phyloP scores from a whole-genome alignment of 1,140 invertebrate genomes.

The Plectrocnemia conspersa region DNA sequence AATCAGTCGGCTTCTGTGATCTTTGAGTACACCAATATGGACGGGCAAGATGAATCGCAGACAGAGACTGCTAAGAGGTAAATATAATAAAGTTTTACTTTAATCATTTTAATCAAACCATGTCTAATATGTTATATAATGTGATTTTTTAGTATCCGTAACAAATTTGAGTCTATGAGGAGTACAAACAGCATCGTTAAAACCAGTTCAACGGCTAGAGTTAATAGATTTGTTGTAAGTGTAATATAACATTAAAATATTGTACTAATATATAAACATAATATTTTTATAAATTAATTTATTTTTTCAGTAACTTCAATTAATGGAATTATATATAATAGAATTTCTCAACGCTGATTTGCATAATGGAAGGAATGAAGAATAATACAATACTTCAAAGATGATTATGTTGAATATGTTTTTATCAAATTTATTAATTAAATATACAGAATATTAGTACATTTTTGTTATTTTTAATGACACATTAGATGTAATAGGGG shows the following conservation, averaged over 20 bases:
- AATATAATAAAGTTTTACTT: conserved; percentile 1
- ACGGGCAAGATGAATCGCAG: conserved; percentile 46
- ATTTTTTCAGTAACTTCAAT: conserved; percentile 7
- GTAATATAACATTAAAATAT: neutral
- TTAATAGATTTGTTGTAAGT: conserved; percentile 85
- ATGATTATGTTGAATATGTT: conserved; percentile 11
- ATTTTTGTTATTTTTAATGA: neutral
- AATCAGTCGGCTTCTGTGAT: conserved; percentile 35
- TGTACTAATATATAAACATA: neutral
- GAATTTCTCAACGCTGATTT: too few species aligned
- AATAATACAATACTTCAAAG: too few species aligned
- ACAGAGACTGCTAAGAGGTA: conserved; percentile 48
- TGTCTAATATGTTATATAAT: neutral
- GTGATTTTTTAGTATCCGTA: conserved; percentile 59
- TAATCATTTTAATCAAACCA: too few species aligned
- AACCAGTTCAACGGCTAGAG: conserved; percentile 55
- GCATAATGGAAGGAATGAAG: too few species aligned
- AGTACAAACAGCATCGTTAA: conserved; percentile 52
- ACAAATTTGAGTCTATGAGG: conserved; percentile 78
- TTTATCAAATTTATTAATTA: neutral
- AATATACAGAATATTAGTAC: neutral
- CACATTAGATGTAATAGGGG: neutral
- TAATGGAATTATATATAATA: too few species aligned
- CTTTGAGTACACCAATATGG: conserved; percentile 34
- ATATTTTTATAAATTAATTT: conserved; percentile 1